phyloP scores from a whole-genome alignment of 2,888 invertebrate species.

The Phania funesta region DNA sequence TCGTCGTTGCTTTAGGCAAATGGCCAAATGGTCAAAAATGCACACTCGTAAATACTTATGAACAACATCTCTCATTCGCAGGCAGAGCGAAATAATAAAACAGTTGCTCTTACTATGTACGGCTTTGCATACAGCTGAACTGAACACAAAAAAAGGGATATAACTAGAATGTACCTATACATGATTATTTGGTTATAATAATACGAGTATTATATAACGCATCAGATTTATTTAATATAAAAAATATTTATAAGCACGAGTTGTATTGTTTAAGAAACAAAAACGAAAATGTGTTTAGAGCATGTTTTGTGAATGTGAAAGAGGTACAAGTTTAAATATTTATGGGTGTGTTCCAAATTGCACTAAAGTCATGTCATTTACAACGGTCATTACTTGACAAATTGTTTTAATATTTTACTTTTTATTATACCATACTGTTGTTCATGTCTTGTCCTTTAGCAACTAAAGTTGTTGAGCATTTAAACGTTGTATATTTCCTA shows the following conservation, averaged over 20 bases:
- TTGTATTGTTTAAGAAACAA: not conserved
- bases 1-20: constrained; percentile 61
- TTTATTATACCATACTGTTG: constrained; percentile 3
- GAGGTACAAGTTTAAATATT: constrained; percentile 50
- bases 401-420: not conserved
- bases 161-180: constrained; percentile 25
- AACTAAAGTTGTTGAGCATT: not conserved
- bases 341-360: constrained; percentile 57
- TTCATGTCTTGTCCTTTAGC: not conserved
- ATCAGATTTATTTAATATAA: not conserved
- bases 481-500: constrained; percentile 33
- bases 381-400: constrained; percentile 31
- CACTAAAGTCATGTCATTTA: constrained; percentile 47
- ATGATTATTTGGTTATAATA: constrained; percentile 13
- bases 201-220: constrained; percentile 8
- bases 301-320: not conserved
- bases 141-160: constrained; percentile 20
- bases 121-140: not conserved
- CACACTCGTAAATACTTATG: not conserved
- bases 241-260: too few relatives aligned
- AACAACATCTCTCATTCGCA: not conserved
- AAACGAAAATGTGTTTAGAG: not conserved
- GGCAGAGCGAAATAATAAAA: constrained; percentile 14
- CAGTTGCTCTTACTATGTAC: constrained; percentile 11
- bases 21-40: constrained; percentile 60